phyloP scores from a whole-genome alignment of 2,113 vertebrate genomes.

The Sprattus sprattus region DNA sequence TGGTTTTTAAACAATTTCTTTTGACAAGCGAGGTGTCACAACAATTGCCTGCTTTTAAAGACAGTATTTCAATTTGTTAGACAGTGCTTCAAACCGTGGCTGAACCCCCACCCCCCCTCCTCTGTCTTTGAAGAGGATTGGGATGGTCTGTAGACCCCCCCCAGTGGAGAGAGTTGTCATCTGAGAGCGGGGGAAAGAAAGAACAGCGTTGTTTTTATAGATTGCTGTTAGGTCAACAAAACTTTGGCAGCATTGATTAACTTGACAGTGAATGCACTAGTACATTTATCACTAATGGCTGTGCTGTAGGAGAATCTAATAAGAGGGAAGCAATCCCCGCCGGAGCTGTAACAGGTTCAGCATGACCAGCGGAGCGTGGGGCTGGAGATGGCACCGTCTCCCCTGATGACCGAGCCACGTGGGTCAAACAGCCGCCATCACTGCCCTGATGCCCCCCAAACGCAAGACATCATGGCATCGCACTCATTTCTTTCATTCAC shows the following conservation, averaged over 20 bases:
- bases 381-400: constrained; percentile 83
- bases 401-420: constrained; percentile 72
- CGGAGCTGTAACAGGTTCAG: constrained; percentile 85
- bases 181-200: constrained; percentile 40
- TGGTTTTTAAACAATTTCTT: constrained; percentile 78
- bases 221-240: constrained; percentile 95
- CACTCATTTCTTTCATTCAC: background rate
- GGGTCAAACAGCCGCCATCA: constrained; percentile 75
- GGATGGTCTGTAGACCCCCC: constrained; percentile 64
- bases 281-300: constrained; percentile 94
- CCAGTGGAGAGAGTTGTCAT: constrained; percentile 81
- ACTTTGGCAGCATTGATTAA: constrained; percentile 96
- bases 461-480: constrained; percentile 40
- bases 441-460: constrained; percentile 57
- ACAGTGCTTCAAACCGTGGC: constrained; percentile 23
- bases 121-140: constrained; percentile 56
- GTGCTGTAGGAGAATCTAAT: constrained; percentile 89
- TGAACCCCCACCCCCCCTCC: constrained; percentile 28
- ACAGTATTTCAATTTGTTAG: constrained; percentile 60
- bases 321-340: constrained; percentile 87
- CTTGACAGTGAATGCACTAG: constrained; percentile 91
- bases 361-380: constrained; percentile 83
- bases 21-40: constrained; percentile 56
- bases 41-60: constrained; percentile 64
- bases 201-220: constrained; percentile 78